Conservation (phyloP, 1,140 invertebrate genomes). For the Papilio polyxenes region DNA sequence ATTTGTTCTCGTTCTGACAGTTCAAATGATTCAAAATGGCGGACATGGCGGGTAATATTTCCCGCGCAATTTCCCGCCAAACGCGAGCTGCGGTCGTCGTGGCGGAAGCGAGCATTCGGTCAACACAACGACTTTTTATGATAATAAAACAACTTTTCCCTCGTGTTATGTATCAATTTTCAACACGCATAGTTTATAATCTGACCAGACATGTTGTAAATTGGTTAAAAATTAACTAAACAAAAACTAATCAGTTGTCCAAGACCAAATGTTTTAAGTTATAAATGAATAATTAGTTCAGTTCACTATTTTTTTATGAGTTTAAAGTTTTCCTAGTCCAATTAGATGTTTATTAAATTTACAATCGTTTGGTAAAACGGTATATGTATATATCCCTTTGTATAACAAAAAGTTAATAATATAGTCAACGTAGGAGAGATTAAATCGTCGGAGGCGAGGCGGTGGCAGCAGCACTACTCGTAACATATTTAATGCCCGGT, state of each 20-base stretch:
- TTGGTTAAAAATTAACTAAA: neutral
- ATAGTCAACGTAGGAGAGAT: neutral
- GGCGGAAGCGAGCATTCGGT: constrained; percentile 27
- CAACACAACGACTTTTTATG: neutral
- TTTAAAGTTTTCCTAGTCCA: neutral
- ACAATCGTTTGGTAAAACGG: neutral
- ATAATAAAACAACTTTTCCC: neutral
- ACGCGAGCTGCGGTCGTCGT: neutral
- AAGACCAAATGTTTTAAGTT: too few relatives aligned
- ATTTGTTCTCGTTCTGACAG: neutral
- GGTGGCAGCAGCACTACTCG: neutral
- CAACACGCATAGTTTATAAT: neutral
- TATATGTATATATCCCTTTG: neutral
- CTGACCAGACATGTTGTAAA: neutral
- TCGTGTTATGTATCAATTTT: neutral
- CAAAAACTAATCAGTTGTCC: too few relatives aligned
- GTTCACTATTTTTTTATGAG: neutral
- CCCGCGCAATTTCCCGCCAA: constrained; percentile 28
- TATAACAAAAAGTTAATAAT: neutral
- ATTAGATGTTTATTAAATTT: neutral
- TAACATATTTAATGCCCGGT: constrained; percentile 19
- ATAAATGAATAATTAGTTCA: neutral
- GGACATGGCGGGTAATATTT: neutral
- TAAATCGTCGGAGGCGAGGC: neutral
- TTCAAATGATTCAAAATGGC: constrained; percentile 1